A percentile compares a stretch with the other conserved stretches of the same genome.
phyloP scores from a whole-genome alignment of 2,797 vertebrate genomes.

The Trachurus trachurus region DNA sequence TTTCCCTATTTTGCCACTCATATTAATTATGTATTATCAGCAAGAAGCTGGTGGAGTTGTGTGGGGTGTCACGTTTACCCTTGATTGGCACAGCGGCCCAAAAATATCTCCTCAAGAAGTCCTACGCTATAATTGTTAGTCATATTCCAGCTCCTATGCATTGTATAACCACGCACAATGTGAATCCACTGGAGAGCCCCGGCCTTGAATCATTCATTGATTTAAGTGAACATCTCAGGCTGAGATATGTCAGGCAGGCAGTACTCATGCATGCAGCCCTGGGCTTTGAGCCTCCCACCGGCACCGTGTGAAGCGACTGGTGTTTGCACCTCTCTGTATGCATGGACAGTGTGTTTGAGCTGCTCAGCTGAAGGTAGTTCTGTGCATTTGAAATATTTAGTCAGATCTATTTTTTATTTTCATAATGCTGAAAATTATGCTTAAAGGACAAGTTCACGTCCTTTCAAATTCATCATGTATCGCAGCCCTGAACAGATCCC shows the following conservation, averaged over 20 bases:
- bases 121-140: conserved; percentile 43
- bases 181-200: conserved; percentile 26
- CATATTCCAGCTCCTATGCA: conserved; percentile 37
- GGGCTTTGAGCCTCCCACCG: conserved; percentile 34
- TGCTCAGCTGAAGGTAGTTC: conserved; percentile 20
- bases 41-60: conserved; percentile 35
- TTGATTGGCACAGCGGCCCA: conserved; percentile 43
- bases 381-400: conserved; percentile 41
- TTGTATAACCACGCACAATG: conserved; percentile 46
- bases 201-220: conserved; percentile 70
- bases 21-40: conserved; percentile 69
- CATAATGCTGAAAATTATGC: not conserved
- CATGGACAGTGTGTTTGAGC: conserved; percentile 5
- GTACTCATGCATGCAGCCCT: conserved; percentile 44
- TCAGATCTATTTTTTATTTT: not conserved
- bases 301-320: conserved; percentile 34
- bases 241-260: conserved; percentile 45
- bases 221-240: conserved; percentile 60
- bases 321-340: conserved; percentile 29
- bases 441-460: not conserved
- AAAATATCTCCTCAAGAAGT: conserved; percentile 51
- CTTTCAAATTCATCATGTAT: not conserved
- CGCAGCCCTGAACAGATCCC: not conserved
- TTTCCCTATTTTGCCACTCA: conserved; percentile 36
- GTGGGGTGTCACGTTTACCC: conserved; percentile 37